Percentiles rank a stretch among this genome's conserved stretches.
These are phyloP conservation scores for Actinia tenebrosa DNA, from an alignment of 64 coral and sea anemone species.

Conservation along the genomic window DNA sequence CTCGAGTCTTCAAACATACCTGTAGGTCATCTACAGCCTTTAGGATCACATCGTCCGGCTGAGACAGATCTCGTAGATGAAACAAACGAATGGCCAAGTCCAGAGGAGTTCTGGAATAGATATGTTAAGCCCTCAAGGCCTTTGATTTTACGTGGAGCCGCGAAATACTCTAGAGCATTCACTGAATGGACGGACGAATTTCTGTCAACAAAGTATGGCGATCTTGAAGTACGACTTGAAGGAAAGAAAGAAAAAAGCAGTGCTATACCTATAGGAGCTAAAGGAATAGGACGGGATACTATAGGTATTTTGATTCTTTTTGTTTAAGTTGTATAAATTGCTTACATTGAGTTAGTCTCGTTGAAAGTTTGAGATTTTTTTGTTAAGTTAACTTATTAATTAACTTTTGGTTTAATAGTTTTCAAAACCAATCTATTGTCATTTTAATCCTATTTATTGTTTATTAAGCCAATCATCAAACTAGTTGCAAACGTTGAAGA, in stretches of 20 bases:
- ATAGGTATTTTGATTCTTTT: constrained; percentile 27
- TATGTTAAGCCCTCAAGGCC: constrained; percentile 81
- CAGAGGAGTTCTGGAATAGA: constrained; percentile 72
- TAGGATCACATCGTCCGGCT: constrained; percentile 70
- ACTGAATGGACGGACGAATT: constrained; percentile 76
- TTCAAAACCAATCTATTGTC: too few relatives aligned
- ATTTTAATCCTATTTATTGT: too few relatives aligned
- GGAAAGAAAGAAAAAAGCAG: constrained; percentile 78
- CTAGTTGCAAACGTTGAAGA: too few relatives aligned
- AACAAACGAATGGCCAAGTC: constrained; percentile 51
- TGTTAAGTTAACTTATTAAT: too few relatives aligned
- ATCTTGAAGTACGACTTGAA: constrained; percentile 80
- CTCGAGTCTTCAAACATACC: constrained; percentile 10
- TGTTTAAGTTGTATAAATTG: background rate
- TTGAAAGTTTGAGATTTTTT: too few relatives aligned
- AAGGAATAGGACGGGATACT: constrained; percentile 78
- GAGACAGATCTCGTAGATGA: constrained; percentile 70
- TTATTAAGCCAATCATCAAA: too few relatives aligned
- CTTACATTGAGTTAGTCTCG: background rate
- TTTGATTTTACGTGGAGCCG: constrained; percentile 59
- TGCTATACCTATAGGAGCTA: constrained; percentile 60
- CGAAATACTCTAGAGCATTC: constrained; percentile 61
- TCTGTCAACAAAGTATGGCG: constrained; percentile 57
- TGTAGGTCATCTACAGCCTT: constrained; percentile 69
- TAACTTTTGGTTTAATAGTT: too few relatives aligned